Conservation (phyloP, 2,797 vertebrate genomes). For the Sylvilagus floridanus region DNA sequence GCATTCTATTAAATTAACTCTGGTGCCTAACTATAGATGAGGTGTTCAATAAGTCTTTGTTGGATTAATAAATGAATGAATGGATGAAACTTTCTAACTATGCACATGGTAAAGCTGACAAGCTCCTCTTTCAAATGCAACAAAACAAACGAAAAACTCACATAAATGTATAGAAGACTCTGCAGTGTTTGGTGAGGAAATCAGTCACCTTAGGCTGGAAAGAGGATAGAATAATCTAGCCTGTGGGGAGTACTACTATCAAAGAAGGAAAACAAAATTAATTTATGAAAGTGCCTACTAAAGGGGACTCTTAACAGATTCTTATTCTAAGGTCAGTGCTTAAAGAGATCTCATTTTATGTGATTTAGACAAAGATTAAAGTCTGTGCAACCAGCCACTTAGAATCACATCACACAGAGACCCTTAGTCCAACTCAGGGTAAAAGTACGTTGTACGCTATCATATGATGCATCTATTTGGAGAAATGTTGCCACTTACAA, state of each 20-base stretch:
- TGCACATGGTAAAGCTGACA: background rate
- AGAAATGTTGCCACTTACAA: slow-evolving; percentile 63
- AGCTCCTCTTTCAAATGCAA: slow-evolving; percentile 23
- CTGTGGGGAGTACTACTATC: background rate
- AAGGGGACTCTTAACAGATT: background rate
- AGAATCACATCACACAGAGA: slow-evolving; percentile 14
- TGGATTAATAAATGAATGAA: slow-evolving; percentile 11
- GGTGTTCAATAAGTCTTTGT: background rate
- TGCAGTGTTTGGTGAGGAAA: background rate
- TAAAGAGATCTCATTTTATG: slow-evolving; percentile 47
- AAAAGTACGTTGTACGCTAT: slow-evolving; percentile 11
- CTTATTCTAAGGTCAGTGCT: slow-evolving; percentile 47
- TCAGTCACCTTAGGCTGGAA: background rate
- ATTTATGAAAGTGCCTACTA: slow-evolving; percentile 7
- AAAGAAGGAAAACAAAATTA: slow-evolving; percentile 9
- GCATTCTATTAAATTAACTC: background rate
- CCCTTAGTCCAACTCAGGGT: background rate
- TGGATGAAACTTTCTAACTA: slow-evolving; percentile 12
- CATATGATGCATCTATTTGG: slow-evolving; percentile 18
- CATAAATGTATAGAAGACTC: background rate
- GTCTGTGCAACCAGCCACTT: slow-evolving; percentile 27
- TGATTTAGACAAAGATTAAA: slow-evolving; percentile 42
- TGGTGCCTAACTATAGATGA: background rate
- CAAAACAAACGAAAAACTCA: background rate
- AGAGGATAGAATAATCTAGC: background rate